Conservation (phyloP, 2,888 invertebrate genomes). For the Eristalinus sepulchralis region DNA sequence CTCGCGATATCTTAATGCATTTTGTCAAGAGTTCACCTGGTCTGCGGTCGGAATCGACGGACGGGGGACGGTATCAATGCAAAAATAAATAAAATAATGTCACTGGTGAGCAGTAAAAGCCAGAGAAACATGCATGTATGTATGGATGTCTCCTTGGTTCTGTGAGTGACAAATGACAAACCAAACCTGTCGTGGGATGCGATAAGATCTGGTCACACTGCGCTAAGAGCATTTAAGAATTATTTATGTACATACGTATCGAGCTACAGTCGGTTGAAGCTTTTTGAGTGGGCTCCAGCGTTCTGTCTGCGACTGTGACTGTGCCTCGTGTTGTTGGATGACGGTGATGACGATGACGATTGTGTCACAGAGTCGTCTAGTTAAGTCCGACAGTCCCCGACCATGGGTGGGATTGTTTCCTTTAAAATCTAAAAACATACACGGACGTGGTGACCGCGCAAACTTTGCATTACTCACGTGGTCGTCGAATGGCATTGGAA, state of each 20-base stretch:
- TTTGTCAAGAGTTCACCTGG: constrained; percentile 52
- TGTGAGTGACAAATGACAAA: constrained; percentile 81
- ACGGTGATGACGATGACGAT: neutral
- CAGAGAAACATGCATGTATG: constrained; percentile 61
- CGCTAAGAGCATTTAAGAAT: constrained; percentile 72
- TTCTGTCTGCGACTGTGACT: neutral
- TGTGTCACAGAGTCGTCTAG: constrained; percentile 38
- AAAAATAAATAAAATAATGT: constrained; percentile 33
- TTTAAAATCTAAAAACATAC: neutral
- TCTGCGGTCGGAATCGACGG: neutral
- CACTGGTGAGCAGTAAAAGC: constrained; percentile 44
- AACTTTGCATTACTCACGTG: constrained; percentile 31
- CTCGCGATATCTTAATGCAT: constrained; percentile 68
- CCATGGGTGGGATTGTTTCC: constrained; percentile 41
- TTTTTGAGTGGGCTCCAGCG: constrained; percentile 61
- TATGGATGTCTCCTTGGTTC: constrained; percentile 64
- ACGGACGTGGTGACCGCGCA: neutral
- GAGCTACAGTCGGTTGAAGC: constrained; percentile 35
- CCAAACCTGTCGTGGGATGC: constrained; percentile 80
- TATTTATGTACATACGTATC: constrained; percentile 65
- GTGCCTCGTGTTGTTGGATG: constrained; percentile 14
- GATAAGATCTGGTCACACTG: constrained; percentile 76
- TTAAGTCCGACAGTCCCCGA: constrained; percentile 27
- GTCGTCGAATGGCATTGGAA: constrained; percentile 33
- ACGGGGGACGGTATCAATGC: constrained; percentile 55